Evolutionary conservation across 2,797 vertebrate genomes (phyloP).

Genomic region (Triplophysa bombifrons): DNA sequence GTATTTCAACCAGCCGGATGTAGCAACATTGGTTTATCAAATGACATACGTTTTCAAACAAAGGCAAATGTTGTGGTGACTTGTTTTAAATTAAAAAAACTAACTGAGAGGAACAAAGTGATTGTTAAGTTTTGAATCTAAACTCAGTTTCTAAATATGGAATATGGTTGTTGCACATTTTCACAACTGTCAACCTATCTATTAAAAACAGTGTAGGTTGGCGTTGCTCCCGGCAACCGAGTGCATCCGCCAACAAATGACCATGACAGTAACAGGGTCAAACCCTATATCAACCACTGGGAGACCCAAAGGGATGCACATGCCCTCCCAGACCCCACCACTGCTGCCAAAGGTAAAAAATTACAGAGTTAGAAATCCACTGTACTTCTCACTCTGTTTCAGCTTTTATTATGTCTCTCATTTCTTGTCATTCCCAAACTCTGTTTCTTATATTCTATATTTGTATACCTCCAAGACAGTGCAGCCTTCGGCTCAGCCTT

Average conservation of each 20-base stretch:
- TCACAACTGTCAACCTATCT: slow-evolving; percentile 50
- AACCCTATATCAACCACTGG: slow-evolving; percentile 74
- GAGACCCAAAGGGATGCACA: slow-evolving; percentile 74
- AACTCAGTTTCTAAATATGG: background rate
- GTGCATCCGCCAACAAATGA: slow-evolving; percentile 73
- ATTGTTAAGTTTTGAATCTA: no score
- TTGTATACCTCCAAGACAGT: slow-evolving; percentile 68
- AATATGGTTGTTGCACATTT: background rate
- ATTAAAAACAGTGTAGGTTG: slow-evolving; percentile 71
- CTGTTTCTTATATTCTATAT: background rate
- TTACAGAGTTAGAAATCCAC: slow-evolving; percentile 49
- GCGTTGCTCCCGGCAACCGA: slow-evolving; percentile 78
- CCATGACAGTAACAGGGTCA: slow-evolving; percentile 68
- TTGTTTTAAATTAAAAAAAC: no score
- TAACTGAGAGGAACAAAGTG: no score
- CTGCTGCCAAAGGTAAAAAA: slow-evolving; percentile 81
- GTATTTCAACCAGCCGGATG: no score
- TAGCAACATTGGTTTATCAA: no score
- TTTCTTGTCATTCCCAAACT: background rate
- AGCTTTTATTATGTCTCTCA: background rate
- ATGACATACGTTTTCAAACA: no score
- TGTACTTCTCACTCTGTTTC: slow-evolving; percentile 32
- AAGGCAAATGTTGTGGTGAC: no score
- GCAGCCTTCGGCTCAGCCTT: slow-evolving; percentile 64
- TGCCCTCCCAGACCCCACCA: slow-evolving; percentile 70